These are phyloP conservation scores for Labeo catla DNA, from an alignment of 2,113 vertebrate genomes.

Conservation along the genomic window DNA sequence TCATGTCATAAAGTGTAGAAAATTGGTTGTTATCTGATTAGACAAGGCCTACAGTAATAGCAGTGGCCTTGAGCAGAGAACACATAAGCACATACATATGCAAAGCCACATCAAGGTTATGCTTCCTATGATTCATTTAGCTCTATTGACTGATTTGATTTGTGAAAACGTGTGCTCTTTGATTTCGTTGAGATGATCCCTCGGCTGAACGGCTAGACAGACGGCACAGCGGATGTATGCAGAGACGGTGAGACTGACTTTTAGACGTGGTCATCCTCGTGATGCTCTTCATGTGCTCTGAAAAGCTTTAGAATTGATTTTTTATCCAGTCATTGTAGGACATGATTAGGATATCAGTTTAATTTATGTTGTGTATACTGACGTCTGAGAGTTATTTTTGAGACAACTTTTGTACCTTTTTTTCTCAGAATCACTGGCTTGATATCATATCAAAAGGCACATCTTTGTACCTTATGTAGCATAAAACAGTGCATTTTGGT, in stretches of 20 bases:
- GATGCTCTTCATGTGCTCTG: not conserved
- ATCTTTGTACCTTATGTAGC: no score
- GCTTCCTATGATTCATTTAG: constrained; percentile 7
- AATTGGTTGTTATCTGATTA: not conserved
- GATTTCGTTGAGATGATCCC: constrained; percentile 2
- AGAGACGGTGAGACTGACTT: constrained; percentile 7
- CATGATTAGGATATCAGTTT: constrained; percentile 3
- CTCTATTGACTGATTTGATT: constrained; percentile 21
- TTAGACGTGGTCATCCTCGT: not conserved
- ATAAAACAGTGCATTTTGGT: no score
- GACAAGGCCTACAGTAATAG: not conserved
- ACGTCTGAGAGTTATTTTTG: no score
- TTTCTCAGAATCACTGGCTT: no score
- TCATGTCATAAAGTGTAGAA: not conserved
- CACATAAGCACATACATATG: not conserved
- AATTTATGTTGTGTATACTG: not conserved
- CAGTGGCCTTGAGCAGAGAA: not conserved
- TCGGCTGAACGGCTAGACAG: constrained; percentile 9
- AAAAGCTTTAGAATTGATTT: constrained; percentile 8
- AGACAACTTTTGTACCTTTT: no score
- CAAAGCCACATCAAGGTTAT: not conserved
- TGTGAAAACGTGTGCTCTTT: not conserved
- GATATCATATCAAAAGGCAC: no score
- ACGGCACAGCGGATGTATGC: not conserved
- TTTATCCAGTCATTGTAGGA: not conserved